Evolutionary conservation across 2,113 vertebrate species (phyloP).

Genomic region (Tetrao urogallus): DNA sequence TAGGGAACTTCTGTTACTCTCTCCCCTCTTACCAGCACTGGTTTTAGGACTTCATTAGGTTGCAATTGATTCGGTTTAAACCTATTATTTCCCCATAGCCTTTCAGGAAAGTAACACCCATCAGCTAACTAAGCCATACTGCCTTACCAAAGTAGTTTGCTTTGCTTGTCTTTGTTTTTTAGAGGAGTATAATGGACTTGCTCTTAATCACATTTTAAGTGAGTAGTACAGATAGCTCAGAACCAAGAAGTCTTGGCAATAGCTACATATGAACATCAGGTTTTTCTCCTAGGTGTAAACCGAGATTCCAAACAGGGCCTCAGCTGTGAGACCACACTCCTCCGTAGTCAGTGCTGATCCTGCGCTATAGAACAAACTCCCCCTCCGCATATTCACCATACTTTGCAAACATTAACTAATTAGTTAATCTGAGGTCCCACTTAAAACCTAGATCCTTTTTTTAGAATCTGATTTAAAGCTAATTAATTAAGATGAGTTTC

Average conservation of each 20-base stretch:
- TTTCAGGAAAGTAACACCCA: not conserved
- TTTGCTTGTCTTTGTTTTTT: not conserved
- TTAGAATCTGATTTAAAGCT: slow-evolving; percentile 50
- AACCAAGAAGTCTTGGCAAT: not conserved
- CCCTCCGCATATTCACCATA: not conserved
- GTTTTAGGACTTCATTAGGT: not conserved
- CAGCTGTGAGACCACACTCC: not conserved
- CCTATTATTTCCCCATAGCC: not conserved
- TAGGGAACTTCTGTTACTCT: not conserved
- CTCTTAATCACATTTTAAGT: not conserved
- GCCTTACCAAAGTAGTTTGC: not conserved
- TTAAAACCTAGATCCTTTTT: slow-evolving; percentile 43
- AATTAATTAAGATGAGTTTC: slow-evolving; percentile 57
- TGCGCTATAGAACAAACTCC: not conserved
- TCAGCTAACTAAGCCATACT: not conserved
- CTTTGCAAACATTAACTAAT: slow-evolving; percentile 66
- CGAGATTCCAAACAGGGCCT: not conserved
- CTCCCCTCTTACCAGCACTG: not conserved
- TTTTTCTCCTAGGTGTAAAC: not conserved
- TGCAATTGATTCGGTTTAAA: not conserved
- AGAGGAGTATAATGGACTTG: not conserved
- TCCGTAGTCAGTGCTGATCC: not conserved
- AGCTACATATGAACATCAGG: not conserved
- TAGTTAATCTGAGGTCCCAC: slow-evolving; percentile 43
- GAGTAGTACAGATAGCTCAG: not conserved